phyloP scores from a whole-genome alignment of 2,797 vertebrate species.

The Smutsia temminckii region DNA sequence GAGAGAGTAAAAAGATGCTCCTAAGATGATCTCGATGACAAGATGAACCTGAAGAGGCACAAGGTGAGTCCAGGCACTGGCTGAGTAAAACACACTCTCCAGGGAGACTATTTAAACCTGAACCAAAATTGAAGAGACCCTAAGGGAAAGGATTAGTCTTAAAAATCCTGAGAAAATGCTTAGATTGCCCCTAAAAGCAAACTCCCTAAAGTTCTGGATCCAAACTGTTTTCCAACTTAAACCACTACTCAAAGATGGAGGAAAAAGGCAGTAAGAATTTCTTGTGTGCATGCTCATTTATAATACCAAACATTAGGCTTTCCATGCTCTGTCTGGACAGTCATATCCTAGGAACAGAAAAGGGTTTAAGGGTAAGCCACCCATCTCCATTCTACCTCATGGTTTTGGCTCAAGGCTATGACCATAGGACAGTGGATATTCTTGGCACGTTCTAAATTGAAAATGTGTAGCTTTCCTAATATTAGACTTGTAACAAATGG shows the following conservation, averaged over 20 bases:
- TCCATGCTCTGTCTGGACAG: neutral
- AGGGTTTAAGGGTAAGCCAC: neutral
- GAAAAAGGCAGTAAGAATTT: neutral
- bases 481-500: neutral
- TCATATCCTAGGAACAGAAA: neutral
- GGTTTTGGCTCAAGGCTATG: neutral
- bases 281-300: neutral
- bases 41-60: neutral
- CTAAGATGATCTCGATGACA: neutral
- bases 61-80: neutral
- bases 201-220: neutral
- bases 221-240: neutral
- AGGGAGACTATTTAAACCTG: neutral
- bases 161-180: neutral
- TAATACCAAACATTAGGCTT: neutral
- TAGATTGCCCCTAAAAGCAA: neutral
- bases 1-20: neutral
- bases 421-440: neutral
- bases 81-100: neutral
- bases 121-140: neutral
- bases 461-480: neutral
- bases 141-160: neutral
- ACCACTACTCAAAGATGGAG: neutral
- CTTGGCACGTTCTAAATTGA: neutral
- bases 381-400: neutral